Conservation (phyloP, 2,888 invertebrate species). For the Laothoe populi region DNA sequence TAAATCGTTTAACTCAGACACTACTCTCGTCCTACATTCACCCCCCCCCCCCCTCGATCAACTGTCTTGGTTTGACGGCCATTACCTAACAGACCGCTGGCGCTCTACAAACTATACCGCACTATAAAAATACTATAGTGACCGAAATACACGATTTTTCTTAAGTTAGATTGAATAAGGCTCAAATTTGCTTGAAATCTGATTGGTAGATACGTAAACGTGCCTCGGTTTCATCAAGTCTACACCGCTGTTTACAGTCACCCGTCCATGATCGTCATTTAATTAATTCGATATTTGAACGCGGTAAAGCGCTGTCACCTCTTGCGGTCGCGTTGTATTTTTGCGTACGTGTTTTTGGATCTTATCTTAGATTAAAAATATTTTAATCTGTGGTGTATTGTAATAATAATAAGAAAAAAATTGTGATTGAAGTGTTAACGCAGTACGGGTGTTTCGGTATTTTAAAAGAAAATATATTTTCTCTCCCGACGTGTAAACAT, state of each 20-base stretch:
- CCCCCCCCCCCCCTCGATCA: conserved; percentile 79
- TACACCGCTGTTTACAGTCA: conserved; percentile 72
- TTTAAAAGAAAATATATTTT: not conserved
- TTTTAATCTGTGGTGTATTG: not conserved
- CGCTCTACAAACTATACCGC: conserved; percentile 67
- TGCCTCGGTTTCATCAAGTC: conserved; percentile 64
- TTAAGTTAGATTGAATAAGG: conserved; percentile 50
- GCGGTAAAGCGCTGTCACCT: conserved; percentile 65
- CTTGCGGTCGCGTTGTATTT: conserved; percentile 23
- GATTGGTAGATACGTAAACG: conserved; percentile 43
- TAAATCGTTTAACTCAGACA: conserved; percentile 52
- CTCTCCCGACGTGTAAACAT: not conserved
- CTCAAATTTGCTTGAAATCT: conserved; percentile 47
- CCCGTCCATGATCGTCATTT: conserved; percentile 71
- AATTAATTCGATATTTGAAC: conserved; percentile 80
- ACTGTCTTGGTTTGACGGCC: conserved; percentile 72
- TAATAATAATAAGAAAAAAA: not conserved
- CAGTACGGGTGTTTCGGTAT: not conserved
- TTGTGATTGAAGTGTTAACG: not conserved
- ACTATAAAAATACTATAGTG: conserved; percentile 42
- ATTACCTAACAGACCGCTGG: conserved; percentile 78
- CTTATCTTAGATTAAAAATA: not conserved
- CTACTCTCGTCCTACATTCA: conserved; percentile 73
- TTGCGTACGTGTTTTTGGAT: conserved; percentile 2
- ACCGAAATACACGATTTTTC: conserved; percentile 39